Base-by-base conservation (phyloP, 2,888 invertebrate genomes). In the Leptinotarsa peninsularis region DNA sequence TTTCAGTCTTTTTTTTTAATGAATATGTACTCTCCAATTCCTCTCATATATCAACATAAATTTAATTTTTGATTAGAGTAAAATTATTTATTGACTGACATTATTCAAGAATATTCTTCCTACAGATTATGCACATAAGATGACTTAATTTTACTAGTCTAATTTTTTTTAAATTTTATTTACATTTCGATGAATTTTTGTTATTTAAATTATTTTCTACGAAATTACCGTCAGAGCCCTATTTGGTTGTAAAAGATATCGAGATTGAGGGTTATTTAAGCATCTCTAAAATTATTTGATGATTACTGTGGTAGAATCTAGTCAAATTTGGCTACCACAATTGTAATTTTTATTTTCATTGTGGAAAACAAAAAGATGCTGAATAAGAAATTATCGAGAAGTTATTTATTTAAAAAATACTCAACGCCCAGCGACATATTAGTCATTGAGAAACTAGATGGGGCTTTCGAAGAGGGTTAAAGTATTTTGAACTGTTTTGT, bases 91-190 rank as follows among this genome's bases (percentile, higher is more conserved):
- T 63, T 33, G 33, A 33, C 33, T 7, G 7, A 27, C 33, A 63
- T 66, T 49, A 70, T 18, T 21, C 15, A 18, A 33, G 23, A 66
- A 50, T 56, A 58, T 58, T 23, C 63, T 50, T 71, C 70, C 67
- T 58, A 54, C 67, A 74, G 58, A 49, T 74, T 74, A 74, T 74
- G 58, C 71, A 23, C 67, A 71, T 58, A 70, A 70, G 73, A 73
- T 76, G 17, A 43, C 17, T n/a, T 17, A n/a, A 33, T 43, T 69
- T 71, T 67, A 72, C 76, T 76, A 76, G 76, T 76, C 76, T 66
- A 67, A 76, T 70, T 76, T 76, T 72, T 18, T 76, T 63, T 54
- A 60, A 43, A 52, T 56, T 69, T 49, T 72, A 58, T 58, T 27
- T 23, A 58, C 58, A 58, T 58, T 58, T 23, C 17, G 33, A 43